Evolutionary conservation across 92 coral and sea anemone genomes (phyloP).

Genomic region (Porites rus): DNA sequence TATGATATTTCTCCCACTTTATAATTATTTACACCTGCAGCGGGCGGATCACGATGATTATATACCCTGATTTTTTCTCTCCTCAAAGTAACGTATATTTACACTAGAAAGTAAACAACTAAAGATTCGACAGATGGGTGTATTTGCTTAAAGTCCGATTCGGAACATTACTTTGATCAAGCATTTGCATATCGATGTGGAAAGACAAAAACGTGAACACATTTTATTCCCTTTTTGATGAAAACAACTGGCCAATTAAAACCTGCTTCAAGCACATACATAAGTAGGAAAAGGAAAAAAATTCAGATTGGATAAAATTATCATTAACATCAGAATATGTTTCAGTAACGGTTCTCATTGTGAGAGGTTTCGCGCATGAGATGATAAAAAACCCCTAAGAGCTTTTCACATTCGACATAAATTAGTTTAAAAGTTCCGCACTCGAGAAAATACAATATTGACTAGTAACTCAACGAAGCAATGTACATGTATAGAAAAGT

Average conservation of each 20-base stretch:
- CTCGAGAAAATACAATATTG: too few species aligned
- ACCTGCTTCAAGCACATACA: not conserved
- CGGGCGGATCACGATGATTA: not conserved
- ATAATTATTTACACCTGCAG: slow-evolving; percentile 20
- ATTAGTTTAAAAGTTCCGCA: too few species aligned
- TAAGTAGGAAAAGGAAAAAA: not conserved
- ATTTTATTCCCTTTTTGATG: not conserved
- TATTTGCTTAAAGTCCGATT: not conserved
- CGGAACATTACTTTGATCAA: slow-evolving; percentile 7
- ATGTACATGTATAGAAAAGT: too few species aligned
- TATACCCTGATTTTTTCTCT: not conserved
- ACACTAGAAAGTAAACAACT: not conserved
- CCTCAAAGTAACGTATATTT: slow-evolving; percentile 1
- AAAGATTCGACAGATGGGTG: not conserved
- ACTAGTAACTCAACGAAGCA: too few species aligned
- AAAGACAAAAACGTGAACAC: not conserved
- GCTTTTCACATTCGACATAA: too few species aligned
- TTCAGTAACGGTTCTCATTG: too few species aligned
- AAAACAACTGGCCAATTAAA: not conserved
- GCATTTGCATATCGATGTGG: not conserved
- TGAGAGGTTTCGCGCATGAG: too few species aligned
- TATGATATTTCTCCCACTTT: slow-evolving; percentile 4
- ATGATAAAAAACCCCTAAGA: too few species aligned
- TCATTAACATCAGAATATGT: too few species aligned
- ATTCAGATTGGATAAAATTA: not conserved